Conservation (phyloP, 2,888 invertebrate genomes). For the Hypomecis punctinalis region DNA sequence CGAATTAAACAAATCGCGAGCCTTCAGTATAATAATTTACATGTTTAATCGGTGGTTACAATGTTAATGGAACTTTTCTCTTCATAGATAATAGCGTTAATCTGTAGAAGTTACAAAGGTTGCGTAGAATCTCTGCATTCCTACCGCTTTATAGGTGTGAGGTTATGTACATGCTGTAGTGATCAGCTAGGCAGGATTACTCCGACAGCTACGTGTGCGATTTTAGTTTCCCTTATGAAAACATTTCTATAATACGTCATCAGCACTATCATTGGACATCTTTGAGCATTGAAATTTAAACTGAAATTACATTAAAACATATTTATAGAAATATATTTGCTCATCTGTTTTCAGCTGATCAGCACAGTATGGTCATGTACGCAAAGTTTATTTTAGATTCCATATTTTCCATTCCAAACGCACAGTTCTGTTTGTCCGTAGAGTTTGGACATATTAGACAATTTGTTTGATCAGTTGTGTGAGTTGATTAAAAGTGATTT, state of each 20-base stretch:
- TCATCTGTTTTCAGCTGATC: background rate
- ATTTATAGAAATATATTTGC: too few relatives aligned
- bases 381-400: background rate
- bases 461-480: constrained; percentile 50
- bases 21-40: constrained; percentile 20
- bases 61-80: constrained; percentile 31
- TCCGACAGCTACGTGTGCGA: too few relatives aligned
- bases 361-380: background rate
- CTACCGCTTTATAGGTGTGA: constrained; percentile 34
- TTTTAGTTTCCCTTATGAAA: too few relatives aligned
- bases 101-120: constrained; percentile 30
- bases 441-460: constrained; percentile 9
- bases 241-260: too few relatives aligned
- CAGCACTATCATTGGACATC: too few relatives aligned
- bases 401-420: constrained; percentile 11
- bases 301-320: too few relatives aligned
- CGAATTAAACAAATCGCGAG: constrained; percentile 9
- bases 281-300: too few relatives aligned
- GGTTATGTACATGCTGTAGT: background rate
- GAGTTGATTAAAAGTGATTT: constrained; percentile 65
- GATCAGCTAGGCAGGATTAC: background rate
- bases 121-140: constrained; percentile 24
- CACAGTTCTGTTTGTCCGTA: constrained; percentile 18
- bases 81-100: constrained; percentile 34
- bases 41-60: constrained; percentile 29